These are phyloP conservation scores for Drosophila athabasca DNA, from an alignment of 1,140 invertebrate species.

Conservation along the genomic window DNA sequence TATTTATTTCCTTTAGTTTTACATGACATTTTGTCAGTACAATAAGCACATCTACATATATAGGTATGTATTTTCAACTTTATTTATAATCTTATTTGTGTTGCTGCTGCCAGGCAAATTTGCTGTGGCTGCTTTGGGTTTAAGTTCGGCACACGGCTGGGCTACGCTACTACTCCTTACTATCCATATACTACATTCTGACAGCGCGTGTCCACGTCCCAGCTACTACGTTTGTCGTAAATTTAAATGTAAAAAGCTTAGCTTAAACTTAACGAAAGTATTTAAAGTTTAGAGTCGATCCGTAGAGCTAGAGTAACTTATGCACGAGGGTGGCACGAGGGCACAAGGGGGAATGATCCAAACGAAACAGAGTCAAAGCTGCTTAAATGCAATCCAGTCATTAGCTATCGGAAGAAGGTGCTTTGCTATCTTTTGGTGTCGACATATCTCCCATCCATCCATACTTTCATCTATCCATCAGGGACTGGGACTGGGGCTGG, in stretches of 20 bases:
- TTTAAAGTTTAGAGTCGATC: constrained; percentile 37
- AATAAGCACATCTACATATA: not conserved
- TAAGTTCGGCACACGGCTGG: constrained; percentile 14
- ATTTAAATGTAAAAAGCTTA: constrained; percentile 65
- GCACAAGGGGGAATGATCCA: constrained; percentile 35
- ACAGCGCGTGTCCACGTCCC: too few relatives aligned
- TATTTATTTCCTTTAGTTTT: too few relatives aligned
- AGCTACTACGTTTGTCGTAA: not conserved
- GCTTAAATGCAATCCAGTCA: constrained; percentile 38
- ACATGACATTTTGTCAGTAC: too few relatives aligned
- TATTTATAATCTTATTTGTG: constrained; percentile 28
- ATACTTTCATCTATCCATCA: too few relatives aligned
- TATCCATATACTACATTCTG: constrained; percentile 26
- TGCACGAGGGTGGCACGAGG: constrained; percentile 20
- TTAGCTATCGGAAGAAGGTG: constrained; percentile 8
- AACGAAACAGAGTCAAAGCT: constrained; percentile 36
- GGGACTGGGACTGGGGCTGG: not conserved
- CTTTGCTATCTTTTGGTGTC: not conserved
- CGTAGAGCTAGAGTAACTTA: constrained; percentile 40
- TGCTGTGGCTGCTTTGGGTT: constrained; percentile 20
- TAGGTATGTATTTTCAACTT: constrained; percentile 14
- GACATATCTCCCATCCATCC: not conserved
- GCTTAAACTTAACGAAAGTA: constrained; percentile 60
- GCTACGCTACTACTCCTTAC: not conserved
- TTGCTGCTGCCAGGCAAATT: constrained; percentile 29